Evolutionary conservation across 2,113 vertebrate genomes (phyloP).

Genomic region (Argyrosomus japonicus): DNA sequence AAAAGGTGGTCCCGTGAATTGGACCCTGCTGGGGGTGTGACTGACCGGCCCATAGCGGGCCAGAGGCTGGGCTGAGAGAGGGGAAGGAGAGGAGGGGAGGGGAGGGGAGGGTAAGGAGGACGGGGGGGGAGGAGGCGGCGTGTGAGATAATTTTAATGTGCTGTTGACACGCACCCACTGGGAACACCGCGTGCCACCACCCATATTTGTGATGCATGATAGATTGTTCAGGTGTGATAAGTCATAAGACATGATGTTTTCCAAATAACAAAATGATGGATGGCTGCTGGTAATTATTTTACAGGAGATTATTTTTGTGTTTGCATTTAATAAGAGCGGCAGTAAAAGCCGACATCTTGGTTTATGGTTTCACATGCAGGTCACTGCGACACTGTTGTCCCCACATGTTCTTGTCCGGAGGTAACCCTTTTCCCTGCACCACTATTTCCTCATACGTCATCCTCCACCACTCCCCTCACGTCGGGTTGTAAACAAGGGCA

Average conservation of each 20-base stretch:
- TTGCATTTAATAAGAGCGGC: no score
- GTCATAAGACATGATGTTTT: not conserved
- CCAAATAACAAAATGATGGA: not conserved
- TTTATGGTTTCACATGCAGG: constrained; percentile 30
- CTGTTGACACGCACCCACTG: constrained; percentile 45
- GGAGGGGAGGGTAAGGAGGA: not conserved
- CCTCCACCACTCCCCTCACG: constrained; percentile 30
- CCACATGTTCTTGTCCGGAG: constrained; percentile 64
- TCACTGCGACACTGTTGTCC: constrained; percentile 76
- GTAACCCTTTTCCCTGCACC: constrained; percentile 53
- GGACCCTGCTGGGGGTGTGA: constrained; percentile 54
- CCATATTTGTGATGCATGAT: constrained; percentile 13
- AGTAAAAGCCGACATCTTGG: not conserved
- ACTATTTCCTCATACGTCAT: constrained; percentile 75
- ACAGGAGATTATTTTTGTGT: no score
- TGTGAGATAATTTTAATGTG: constrained; percentile 9
- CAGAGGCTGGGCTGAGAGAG: not conserved
- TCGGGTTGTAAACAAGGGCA: constrained; percentile 77
- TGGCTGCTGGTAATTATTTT: not conserved
- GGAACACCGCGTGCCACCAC: constrained; percentile 52
- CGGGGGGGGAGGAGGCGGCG: not conserved
- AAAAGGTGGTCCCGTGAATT: constrained; percentile 48
- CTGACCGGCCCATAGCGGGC: constrained; percentile 27
- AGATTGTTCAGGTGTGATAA: not conserved
- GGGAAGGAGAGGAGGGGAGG: not conserved